A percentile compares a stretch with the other conserved stretches of the same genome.
These are phyloP conservation scores for Heliconius nattereri DNA, from an alignment of 1,140 invertebrate species.

Conservation along the genomic window DNA sequence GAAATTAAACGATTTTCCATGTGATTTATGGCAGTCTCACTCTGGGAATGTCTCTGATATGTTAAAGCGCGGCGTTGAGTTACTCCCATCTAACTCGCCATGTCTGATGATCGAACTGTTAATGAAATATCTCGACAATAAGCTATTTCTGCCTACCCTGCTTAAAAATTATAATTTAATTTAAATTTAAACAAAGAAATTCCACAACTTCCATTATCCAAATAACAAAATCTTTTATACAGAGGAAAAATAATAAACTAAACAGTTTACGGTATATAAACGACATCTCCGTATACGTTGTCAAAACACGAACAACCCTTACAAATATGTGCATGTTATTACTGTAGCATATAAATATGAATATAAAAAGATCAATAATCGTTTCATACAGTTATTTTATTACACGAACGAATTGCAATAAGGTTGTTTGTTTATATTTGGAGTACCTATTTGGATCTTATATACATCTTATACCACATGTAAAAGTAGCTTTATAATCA, in stretches of 20 bases:
- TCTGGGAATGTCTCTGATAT: no score
- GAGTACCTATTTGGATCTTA: background rate
- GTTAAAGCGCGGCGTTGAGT: no score
- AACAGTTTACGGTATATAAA: background rate
- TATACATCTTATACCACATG: background rate
- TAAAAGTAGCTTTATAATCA: no score
- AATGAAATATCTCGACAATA: no score
- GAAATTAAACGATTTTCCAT: no score
- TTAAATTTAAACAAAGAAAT: background rate
- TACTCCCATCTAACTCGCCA: no score
- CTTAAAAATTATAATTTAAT: background rate
- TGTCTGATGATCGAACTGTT: no score
- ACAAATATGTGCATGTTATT: conserved; percentile 10
- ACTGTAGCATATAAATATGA: background rate
- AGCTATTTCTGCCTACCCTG: no score
- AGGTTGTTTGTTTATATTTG: background rate
- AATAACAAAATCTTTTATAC: background rate
- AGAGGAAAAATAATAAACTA: background rate
- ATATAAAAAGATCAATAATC: conserved; percentile 11
- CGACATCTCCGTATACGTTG: background rate
- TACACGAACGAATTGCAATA: background rate
- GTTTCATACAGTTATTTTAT: background rate
- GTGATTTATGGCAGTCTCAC: no score
- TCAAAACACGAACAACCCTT: conserved; percentile 7
- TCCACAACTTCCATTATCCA: background rate